phyloP scores from a whole-genome alignment of 2,797 vertebrate species.

The Gallinago stenura region DNA sequence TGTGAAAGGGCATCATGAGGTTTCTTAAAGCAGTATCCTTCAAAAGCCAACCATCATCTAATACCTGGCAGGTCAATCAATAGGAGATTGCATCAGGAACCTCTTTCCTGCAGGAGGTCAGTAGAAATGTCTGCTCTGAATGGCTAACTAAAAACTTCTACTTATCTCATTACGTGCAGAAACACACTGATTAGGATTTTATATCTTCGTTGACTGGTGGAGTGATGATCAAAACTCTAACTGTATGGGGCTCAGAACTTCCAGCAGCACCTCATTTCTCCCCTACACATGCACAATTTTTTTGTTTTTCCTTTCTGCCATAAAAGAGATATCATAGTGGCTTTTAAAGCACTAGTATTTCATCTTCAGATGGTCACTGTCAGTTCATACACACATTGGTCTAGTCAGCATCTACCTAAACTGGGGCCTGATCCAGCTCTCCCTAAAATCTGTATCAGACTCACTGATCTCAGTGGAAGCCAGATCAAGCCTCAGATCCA shows the following conservation, averaged over 20 bases:
- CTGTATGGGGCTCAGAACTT: background rate
- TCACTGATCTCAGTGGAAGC: background rate
- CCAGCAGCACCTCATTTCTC: background rate
- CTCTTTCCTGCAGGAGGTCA: slow-evolving; percentile 58
- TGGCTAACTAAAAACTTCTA: slow-evolving; percentile 39
- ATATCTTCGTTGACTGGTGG: background rate
- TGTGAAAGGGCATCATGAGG: slow-evolving; percentile 24
- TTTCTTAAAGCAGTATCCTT: slow-evolving; percentile 58
- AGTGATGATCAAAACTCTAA: slow-evolving; percentile 57
- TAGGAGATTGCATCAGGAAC: slow-evolving; percentile 75
- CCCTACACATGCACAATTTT: background rate
- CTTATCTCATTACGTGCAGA: slow-evolving; percentile 27
- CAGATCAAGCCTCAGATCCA: slow-evolving; percentile 7
- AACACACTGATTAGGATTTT: slow-evolving; percentile 21
- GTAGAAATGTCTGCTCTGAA: slow-evolving; percentile 56
- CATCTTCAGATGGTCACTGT: background rate
- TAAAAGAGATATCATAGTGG: background rate
- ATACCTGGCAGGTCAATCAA: slow-evolving; percentile 64
- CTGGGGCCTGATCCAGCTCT: background rate
- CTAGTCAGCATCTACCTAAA: background rate
- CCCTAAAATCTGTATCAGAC: background rate
- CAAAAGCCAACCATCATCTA: slow-evolving; percentile 57
- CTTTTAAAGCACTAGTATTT: slow-evolving; percentile 5
- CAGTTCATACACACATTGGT: background rate
- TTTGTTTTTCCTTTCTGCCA: background rate